Conservation (phyloP, 2,113 vertebrate species). For the Silurus asotus region DNA sequence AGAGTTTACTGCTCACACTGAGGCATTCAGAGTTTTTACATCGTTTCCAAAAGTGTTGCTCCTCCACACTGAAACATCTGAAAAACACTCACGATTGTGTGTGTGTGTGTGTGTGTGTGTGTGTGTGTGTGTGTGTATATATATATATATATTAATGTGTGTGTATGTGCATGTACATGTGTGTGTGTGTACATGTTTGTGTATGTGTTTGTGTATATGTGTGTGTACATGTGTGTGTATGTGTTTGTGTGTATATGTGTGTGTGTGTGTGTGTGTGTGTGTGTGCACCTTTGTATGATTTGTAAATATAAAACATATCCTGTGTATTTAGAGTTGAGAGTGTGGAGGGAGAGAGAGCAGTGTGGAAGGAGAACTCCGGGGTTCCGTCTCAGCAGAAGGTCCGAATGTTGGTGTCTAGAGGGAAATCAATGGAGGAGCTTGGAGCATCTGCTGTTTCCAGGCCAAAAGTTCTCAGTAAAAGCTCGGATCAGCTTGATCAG, state of each 20-base stretch:
- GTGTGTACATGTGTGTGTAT: not conserved
- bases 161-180: too few relatives aligned
- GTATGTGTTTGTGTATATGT: not conserved
- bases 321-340: slow-evolving; percentile 55
- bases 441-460: slow-evolving; percentile 57
- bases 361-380: slow-evolving; percentile 20
- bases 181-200: too few relatives aligned
- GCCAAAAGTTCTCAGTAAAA: slow-evolving; percentile 67
- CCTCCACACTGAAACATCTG: too few relatives aligned
- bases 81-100: too few relatives aligned
- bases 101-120: too few relatives aligned
- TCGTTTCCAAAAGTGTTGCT: too few relatives aligned
- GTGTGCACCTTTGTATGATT: not conserved
- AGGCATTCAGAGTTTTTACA: too few relatives aligned
- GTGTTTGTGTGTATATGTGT: not conserved
- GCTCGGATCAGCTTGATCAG: slow-evolving; percentile 73
- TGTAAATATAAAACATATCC: not conserved
- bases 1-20: slow-evolving; percentile 46
- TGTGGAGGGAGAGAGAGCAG: slow-evolving; percentile 26
- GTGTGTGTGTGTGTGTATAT: too few relatives aligned
- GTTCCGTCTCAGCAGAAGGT: slow-evolving; percentile 51
- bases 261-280: not conserved
- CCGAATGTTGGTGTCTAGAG: slow-evolving; percentile 65
- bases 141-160: too few relatives aligned
- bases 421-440: slow-evolving; percentile 77